These are phyloP conservation scores for Porites rus DNA, from an alignment of 92 coral and sea anemone species.

Conservation along the genomic window DNA sequence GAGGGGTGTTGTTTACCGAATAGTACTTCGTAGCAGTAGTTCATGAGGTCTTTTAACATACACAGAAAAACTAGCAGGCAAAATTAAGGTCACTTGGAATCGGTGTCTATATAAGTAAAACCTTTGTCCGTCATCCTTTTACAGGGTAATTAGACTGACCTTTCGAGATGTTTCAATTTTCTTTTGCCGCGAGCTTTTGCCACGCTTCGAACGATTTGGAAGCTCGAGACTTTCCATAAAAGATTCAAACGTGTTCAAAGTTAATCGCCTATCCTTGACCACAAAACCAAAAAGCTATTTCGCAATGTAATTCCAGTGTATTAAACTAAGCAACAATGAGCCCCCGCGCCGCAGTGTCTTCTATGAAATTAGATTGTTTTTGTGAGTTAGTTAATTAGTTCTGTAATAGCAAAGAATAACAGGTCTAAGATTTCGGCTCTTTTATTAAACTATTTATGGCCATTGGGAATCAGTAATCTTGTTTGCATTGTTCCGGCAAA, in stretches of 20 bases:
- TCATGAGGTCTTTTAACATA: too few relatives aligned
- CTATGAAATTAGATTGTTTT: neutral
- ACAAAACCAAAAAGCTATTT: neutral
- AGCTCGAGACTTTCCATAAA: conserved; percentile 15
- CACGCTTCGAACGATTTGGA: neutral
- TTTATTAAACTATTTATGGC: neutral
- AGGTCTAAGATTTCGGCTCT: neutral
- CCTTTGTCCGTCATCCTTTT: neutral
- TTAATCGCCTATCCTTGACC: neutral
- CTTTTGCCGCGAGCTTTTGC: neutral
- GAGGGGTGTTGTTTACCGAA: neutral
- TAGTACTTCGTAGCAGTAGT: too few relatives aligned
- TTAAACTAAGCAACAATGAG: neutral
- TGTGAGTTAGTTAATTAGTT: neutral
- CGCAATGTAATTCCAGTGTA: neutral
- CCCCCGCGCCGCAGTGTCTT: neutral
- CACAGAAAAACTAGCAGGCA: too few relatives aligned
- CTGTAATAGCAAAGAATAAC: neutral
- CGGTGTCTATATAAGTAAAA: neutral
- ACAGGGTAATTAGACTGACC: neutral
- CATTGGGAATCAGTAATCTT: neutral
- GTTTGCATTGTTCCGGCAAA: neutral
- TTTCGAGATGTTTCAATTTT: neutral
- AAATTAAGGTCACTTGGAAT: too few relatives aligned
- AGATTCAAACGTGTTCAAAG: neutral